These are phyloP conservation scores for Meles meles DNA, from an alignment of 2,113 vertebrate genomes.

Conservation along the genomic window DNA sequence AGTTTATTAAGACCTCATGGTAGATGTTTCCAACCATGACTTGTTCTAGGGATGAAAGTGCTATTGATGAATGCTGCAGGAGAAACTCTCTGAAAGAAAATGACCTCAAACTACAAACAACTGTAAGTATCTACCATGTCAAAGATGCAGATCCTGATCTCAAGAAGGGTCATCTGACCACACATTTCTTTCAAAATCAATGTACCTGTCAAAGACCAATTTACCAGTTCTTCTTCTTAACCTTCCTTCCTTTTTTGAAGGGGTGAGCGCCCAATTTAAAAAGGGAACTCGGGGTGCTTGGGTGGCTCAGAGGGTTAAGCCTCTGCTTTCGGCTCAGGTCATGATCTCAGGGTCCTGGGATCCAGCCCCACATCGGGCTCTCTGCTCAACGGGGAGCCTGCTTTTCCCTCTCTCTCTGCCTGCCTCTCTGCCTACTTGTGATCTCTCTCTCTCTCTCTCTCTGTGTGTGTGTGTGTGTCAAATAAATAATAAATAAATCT, in stretches of 20 bases:
- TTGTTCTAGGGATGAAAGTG: neutral
- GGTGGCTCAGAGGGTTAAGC: too few species aligned
- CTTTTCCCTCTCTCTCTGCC: too few species aligned
- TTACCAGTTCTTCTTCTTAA: neutral
- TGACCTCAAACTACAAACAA: neutral
- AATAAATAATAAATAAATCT: too few species aligned
- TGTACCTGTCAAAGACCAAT: neutral
- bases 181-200: neutral
- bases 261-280: neutral
- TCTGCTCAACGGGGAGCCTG: too few species aligned
- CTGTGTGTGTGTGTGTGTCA: too few species aligned
- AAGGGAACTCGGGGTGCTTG: neutral
- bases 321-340: too few species aligned
- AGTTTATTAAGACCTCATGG: neutral
- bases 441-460: too few species aligned
- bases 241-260: neutral
- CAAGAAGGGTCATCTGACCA: neutral
- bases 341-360: too few species aligned
- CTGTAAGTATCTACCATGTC: neutral
- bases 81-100: neutral
- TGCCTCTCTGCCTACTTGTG: too few species aligned
- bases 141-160: neutral
- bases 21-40: neutral
- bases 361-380: too few species aligned
- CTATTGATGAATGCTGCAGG: neutral